Conservation (phyloP, 2,888 invertebrate species). For the Aelia acuminata region DNA sequence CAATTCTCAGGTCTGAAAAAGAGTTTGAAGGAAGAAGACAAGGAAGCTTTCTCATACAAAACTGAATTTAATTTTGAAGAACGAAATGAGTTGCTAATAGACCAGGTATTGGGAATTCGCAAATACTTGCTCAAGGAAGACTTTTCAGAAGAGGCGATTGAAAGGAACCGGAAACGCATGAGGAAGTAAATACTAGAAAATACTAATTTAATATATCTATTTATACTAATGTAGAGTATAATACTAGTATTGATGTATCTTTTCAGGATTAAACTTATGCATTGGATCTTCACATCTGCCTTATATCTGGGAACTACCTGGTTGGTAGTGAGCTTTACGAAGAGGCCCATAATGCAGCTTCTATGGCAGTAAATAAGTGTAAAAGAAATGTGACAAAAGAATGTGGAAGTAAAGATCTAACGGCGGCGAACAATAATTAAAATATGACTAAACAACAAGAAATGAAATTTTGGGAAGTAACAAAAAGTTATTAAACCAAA, state of each 20-base stretch:
- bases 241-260: not conserved
- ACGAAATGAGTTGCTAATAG: not conserved
- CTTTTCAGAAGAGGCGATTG: not conserved
- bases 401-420: too few relatives aligned
- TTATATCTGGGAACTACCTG: not conserved
- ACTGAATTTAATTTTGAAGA: not conserved
- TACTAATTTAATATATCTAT: not conserved
- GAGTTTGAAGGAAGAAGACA: slow-evolving; percentile 37
- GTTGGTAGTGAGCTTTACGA: not conserved
- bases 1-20: not conserved
- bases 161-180: slow-evolving; percentile 42
- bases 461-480: too few relatives aligned
- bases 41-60: slow-evolving; percentile 42
- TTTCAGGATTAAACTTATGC: not conserved
- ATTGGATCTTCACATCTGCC: not conserved
- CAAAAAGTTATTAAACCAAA: too few relatives aligned
- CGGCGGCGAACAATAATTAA: too few relatives aligned
- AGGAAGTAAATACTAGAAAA: not conserved
- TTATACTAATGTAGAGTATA: not conserved
- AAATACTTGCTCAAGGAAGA: slow-evolving; percentile 53
- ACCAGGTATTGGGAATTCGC: slow-evolving; percentile 2
- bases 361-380: too few relatives aligned
- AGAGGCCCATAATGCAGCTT: not conserved
- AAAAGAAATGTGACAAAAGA: too few relatives aligned
- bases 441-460: too few relatives aligned